Percentiles rank a stretch among this genome's conserved stretches.
Evolutionary conservation across 2,113 vertebrate genomes (phyloP).

Genomic region (Calypte anna): DNA sequence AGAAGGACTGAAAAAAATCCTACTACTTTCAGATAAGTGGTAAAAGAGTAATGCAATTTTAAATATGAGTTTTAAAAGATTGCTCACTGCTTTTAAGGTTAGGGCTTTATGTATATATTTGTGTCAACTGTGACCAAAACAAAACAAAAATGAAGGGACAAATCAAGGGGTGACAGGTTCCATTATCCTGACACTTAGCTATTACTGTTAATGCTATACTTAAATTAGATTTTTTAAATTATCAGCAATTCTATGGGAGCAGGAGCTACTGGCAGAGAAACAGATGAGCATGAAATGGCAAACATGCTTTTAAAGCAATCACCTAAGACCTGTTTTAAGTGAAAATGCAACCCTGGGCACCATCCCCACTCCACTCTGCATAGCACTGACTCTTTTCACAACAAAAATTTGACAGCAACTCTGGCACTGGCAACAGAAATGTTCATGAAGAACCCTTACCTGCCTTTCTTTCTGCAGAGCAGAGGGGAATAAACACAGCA

Average conservation of each 20-base stretch:
- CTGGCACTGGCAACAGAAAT: background rate
- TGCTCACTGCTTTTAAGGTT: background rate
- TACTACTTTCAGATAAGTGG: background rate
- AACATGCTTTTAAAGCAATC: background rate
- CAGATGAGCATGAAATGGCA: background rate
- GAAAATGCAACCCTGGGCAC: background rate
- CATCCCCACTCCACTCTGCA: background rate
- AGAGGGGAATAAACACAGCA: background rate
- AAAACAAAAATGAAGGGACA: background rate
- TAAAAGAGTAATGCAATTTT: background rate
- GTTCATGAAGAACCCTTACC: background rate
- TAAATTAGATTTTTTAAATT: background rate
- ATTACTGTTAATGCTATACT: background rate
- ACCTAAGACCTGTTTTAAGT: background rate
- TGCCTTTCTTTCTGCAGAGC: background rate
- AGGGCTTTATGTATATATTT: rapidly evolving
- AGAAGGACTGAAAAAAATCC: background rate
- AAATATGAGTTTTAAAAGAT: background rate
- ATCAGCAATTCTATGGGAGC: background rate
- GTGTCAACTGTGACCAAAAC: background rate
- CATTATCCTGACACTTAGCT: background rate
- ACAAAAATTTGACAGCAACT: background rate
- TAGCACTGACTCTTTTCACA: background rate
- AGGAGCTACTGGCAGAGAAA: background rate
- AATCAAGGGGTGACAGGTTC: background rate